Base-by-base conservation (phyloP, 2,797 vertebrate species). In the Paratrypauchen microcephalus region DNA sequence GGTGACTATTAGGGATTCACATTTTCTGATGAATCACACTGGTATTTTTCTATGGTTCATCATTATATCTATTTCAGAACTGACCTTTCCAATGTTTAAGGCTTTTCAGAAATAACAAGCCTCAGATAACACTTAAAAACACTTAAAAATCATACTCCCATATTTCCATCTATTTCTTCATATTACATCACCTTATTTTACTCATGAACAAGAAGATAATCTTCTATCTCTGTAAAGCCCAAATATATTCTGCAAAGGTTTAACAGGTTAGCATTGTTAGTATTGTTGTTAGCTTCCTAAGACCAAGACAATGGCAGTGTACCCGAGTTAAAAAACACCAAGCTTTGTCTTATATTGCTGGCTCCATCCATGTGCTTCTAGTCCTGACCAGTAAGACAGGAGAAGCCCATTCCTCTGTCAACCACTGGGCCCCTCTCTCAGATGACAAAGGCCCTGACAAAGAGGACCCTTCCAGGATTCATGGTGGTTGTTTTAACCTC, bases 311-410 rank as follows among this genome's bases (percentile, higher is more conserved):
- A 82, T 58, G 41, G 39, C 28, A 30, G 62, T 7, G 28, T 70
- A 12, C 62, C 23, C 71, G 30, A 79, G 70, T 71, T 47, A 84
- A 83, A 45, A 26, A 86, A 75, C 47, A 70, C 71, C 74, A 21
- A 58, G 74, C 62, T 78, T 82, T 85, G 78, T 83, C 30, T 64
- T 55, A 9, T 69, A 36, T 70, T 74, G 83, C 80, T 82, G 75
- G 41, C 56, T 67, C 57, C 28, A 61, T 79, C 77, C 76, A 81
- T 74, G 62, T 71, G 75, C 45, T 86, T 89, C 79, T 76, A 77
- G 82, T 78, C 60, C 72, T 63, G 73, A 85, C 80, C 72, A 84
- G 84, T 79, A 84, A 88, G 80, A 87, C 82, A 87, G 81, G 73
- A 84, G 70, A 74, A 68, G 65, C 80, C 60, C 2, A 30, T 77